Percentiles rank a stretch among this genome's conserved stretches.
These are phyloP conservation scores for Octonoba sinensis DNA, from an alignment of 2,888 invertebrate genomes.

Conservation along the genomic window DNA sequence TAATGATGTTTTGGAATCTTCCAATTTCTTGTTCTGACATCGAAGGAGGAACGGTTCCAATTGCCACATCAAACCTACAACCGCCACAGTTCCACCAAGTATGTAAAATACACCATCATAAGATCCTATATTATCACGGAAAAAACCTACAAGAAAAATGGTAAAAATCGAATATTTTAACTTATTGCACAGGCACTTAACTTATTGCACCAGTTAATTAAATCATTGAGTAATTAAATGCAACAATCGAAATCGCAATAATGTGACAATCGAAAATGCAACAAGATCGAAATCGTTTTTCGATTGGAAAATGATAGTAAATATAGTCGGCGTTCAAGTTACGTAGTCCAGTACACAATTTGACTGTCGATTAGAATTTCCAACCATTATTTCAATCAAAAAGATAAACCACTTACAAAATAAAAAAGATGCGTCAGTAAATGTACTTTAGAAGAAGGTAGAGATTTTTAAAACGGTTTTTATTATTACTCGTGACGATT, in stretches of 20 bases:
- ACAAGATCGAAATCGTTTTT: background rate
- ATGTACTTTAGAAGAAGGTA: too few species aligned
- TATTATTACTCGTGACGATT: too few species aligned
- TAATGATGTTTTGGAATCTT: background rate
- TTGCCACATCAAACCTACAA: constrained; percentile 42
- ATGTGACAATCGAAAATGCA: background rate
- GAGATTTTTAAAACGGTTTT: too few species aligned
- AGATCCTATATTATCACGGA: constrained; percentile 43
- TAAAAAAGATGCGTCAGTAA: too few species aligned
- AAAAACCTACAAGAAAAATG: constrained; percentile 35
- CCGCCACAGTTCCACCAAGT: constrained; percentile 15
- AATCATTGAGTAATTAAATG: background rate
- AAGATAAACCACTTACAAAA: too few species aligned
- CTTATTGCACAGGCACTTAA: background rate
- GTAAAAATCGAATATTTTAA: background rate
- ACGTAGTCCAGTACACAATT: too few species aligned
- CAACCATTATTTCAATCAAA: too few species aligned
- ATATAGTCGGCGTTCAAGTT: too few species aligned
- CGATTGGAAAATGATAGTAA: too few species aligned
- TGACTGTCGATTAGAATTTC: too few species aligned
- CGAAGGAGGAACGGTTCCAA: constrained; percentile 36
- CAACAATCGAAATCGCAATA: background rate
- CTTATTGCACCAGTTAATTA: background rate
- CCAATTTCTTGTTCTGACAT: constrained; percentile 11
- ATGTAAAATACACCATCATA: constrained; percentile 50